Evolutionary conservation across 1,140 invertebrate species (phyloP).

Genomic region (Drosophila sucinea): DNA sequence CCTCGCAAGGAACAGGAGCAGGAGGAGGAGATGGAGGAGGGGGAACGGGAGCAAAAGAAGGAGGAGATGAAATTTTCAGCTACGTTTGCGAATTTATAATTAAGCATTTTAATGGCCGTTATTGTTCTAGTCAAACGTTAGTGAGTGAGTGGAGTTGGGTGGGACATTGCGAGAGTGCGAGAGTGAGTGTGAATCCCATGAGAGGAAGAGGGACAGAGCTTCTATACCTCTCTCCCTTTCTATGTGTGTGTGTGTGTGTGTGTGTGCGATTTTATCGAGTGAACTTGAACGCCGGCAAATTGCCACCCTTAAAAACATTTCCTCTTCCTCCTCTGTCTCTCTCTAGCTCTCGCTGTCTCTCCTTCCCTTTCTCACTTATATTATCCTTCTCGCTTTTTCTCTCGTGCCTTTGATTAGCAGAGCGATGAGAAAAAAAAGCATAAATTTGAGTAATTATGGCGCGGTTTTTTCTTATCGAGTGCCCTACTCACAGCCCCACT

Average conservation of each 20-base stretch:
- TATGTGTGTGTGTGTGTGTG: slow-evolving; percentile 20
- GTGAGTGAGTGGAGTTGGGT: neutral
- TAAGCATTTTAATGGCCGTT: slow-evolving; percentile 82
- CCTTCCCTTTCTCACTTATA: neutral
- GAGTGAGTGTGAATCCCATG: slow-evolving; percentile 18
- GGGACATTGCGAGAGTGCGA: neutral
- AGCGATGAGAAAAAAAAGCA: slow-evolving; percentile 29
- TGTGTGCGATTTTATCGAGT: slow-evolving; percentile 44
- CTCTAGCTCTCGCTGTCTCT: neutral
- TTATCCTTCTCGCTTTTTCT: neutral
- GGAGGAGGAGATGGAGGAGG: neutral
- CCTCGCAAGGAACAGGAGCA: neutral
- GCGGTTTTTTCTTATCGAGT: slow-evolving; percentile 53
- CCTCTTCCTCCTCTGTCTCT: slow-evolving; percentile 8
- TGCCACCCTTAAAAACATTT: slow-evolving; percentile 76
- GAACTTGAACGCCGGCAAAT: slow-evolving; percentile 67
- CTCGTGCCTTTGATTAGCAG: slow-evolving; percentile 71
- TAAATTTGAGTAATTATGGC: slow-evolving; percentile 69
- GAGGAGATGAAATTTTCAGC: slow-evolving; percentile 59
- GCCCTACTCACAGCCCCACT: slow-evolving; percentile 39
- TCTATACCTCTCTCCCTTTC: too few relatives aligned
- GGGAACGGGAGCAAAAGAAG: neutral
- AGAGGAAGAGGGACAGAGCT: slow-evolving; percentile 1
- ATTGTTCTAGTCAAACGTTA: slow-evolving; percentile 67
- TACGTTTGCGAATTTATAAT: slow-evolving; percentile 81